Base-by-base conservation (phyloP, 2,797 vertebrate species). In the Semotilus atromaculatus region DNA sequence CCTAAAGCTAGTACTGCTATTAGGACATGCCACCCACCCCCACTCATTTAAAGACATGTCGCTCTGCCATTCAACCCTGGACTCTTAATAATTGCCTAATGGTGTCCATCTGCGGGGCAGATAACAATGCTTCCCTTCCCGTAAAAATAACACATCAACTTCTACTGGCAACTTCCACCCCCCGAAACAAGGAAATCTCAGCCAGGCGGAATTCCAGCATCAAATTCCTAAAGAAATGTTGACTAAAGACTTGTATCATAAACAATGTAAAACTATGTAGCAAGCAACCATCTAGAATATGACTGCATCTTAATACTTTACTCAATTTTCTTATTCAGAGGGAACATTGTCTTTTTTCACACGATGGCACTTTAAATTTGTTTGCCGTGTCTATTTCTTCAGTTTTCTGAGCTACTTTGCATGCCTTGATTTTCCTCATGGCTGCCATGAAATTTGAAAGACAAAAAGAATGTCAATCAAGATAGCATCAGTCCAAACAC, bases 1-100 rank as follows among this genome's bases (percentile, higher is more conserved):
- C 82, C 40, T 71, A 45, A 70, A 87, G 88, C 86, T 81, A 60
- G 75, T 81, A 67, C 76, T 71, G 67, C 60, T 60, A 70, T 29
- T 70, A 55, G 80, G 60, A 83, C 77, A 60, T 78, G 67, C 31
- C 73, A 53, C 40, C 74, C 48, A 21, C 82, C 88, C 90, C 88
- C 81, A 26, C 43, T 75, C 79, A 31, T 66, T 81, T 62, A 77
- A 86, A 90, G 90, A 89, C 90, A 92, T 74, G 86, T 93, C 92
- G 93, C 90, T 91, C 91, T 93, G 91, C 87, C 91, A 53, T 87
- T 91, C 85, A 91, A 89, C 91, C 91, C 91, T 90, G 91, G 90
- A 92, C 91, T 92, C 90, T 91, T 95, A 91, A 95, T 95, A 95
- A 96, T 92, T 94, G 93, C 94, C 94, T 96, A 96, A 96, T 95